Base-by-base conservation (phyloP, 2,888 invertebrate genomes). In the Nomada ferruginata region DNA sequence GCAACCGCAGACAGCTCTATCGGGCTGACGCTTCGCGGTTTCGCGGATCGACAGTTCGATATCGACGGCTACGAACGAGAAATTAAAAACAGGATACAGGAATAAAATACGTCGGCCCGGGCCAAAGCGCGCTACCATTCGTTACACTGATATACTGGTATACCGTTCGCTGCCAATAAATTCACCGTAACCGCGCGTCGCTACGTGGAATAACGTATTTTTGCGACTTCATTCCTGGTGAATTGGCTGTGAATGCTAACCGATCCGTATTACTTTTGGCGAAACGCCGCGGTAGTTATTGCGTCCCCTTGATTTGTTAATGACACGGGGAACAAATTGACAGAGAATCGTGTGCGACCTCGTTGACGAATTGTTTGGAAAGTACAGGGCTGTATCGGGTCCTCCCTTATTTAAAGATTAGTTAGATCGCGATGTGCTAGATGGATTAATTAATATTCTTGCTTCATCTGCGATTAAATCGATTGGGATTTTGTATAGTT, bases 1-100 rank as follows among this genome's bases (percentile, higher is more conserved):
- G 63, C 72, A 79, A 87, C 87, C 87, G 87, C 87, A 87, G 87
- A 87, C 87, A 77, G 73, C 75, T 77, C 87, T 84, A 76, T 70
- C 86, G 76, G 64, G 68, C 80, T 76, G 85, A 87, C 76, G 84
- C 77, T 72, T 76, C 78, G 87, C 75, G 87, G 87, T 87, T 87
- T 87, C 85, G 84, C 85, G 85, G 79, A 84, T 87, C 84, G 82
- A 80, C 84, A 79, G 79, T 65, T 66, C 77, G 68, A 87, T 83
- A 84, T 81, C 69, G 87, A 55, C 74, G 74, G 53, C 29, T 44
- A 64, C 66, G 75, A 55, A 79, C 71, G 84, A 79, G 76, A 81
- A 84, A 87, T 87, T 85, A 80, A 87, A 84, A 79, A 76, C 84
- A 77, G 78, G 68, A 79, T 82, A 60, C 50, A 79, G 53, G 69